These are phyloP conservation scores for Pocillopora meandrina DNA, from an alignment of 92 coral and sea anemone species.

Conservation along the genomic window DNA sequence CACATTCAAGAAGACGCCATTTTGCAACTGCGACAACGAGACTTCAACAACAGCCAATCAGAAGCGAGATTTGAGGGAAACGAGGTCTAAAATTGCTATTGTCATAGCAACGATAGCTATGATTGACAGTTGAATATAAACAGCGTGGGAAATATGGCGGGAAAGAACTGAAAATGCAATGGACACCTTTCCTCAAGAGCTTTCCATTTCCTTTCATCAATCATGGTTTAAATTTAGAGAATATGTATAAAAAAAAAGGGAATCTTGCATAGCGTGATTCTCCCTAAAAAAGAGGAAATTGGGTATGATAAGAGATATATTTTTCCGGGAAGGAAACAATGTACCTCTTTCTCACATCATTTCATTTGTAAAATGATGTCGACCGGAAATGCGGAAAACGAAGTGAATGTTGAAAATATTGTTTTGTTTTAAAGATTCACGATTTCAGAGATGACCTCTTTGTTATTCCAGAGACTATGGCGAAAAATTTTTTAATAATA, in stretches of 20 bases:
- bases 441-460: no score
- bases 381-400: neutral
- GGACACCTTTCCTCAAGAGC: neutral
- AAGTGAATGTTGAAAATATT: neutral
- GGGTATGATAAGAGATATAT: neutral
- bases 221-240: neutral
- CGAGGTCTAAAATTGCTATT: constrained; percentile 22
- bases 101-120: constrained; percentile 9
- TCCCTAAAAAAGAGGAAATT: neutral
- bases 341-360: neutral
- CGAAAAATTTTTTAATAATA: neutral
- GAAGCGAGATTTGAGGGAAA: constrained; percentile 40
- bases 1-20: constrained; percentile 97
- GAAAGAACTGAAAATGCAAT: neutral
- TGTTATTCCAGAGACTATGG: neutral
- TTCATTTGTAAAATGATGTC: neutral
- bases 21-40: constrained; percentile 88
- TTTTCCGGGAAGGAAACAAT: constrained; percentile 1
- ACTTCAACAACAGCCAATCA: constrained; percentile 77
- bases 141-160: constrained; percentile 24
- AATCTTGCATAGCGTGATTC: neutral
- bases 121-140: constrained; percentile 44
- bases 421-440: neutral
- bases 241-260: no score
- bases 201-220: neutral